phyloP scores from a whole-genome alignment of 2,113 vertebrate genomes.

The Hippotragus niger region DNA sequence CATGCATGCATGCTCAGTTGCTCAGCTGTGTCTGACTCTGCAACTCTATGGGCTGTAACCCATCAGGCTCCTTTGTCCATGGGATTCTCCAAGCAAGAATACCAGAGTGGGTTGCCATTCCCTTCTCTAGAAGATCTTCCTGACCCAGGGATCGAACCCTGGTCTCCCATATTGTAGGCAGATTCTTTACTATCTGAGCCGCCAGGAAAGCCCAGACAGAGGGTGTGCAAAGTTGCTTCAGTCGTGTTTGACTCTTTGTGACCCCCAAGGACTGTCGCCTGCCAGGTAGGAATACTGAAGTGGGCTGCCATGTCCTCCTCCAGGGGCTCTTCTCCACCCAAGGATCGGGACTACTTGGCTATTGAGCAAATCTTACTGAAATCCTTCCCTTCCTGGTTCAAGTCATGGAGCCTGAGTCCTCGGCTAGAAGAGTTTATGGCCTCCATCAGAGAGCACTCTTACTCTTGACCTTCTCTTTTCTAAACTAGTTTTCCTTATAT shows the following conservation, averaged over 20 bases:
- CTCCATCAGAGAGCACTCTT: no score
- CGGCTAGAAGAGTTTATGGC: rapidly evolving
- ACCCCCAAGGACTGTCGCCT: not conserved
- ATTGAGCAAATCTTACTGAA: not conserved
- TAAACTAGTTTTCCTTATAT: not conserved
- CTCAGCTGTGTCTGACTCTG: not conserved
- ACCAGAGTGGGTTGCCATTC: not conserved
- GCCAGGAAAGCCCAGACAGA: not conserved
- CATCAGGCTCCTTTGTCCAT: not conserved
- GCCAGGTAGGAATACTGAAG: not conserved
- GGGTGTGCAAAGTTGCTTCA: not conserved
- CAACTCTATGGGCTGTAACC: not conserved
- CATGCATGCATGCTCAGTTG: not conserved
- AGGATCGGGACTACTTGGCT: not conserved
- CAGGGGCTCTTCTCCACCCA: not conserved
- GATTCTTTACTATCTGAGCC: not conserved
- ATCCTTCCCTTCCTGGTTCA: not conserved
- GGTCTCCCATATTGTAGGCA: not conserved
- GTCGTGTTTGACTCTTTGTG: not conserved
- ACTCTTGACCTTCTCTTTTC: not conserved
- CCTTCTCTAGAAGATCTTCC: not conserved
- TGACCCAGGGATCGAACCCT: not conserved
- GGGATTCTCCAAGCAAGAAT: not conserved
- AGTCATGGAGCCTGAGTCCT: not conserved
- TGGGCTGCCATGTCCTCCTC: not conserved